phyloP scores from a whole-genome alignment of 2,113 vertebrate genomes.

The Brachypodius melanocephalos region DNA sequence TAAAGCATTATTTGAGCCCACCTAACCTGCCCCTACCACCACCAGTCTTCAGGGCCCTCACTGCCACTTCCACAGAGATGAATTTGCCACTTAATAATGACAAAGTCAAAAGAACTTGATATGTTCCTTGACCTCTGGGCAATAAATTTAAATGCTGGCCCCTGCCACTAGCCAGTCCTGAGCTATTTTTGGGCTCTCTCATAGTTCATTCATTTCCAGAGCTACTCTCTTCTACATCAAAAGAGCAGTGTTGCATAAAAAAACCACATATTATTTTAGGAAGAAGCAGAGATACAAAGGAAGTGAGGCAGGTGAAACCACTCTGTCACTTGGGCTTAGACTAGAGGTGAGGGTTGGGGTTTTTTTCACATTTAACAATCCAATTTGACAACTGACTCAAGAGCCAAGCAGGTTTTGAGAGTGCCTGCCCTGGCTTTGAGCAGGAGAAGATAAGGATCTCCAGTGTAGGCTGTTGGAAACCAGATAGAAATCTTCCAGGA shows the following conservation, averaged over 20 bases:
- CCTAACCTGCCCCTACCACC: neutral
- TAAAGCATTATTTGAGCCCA: neutral
- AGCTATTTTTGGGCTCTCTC: neutral
- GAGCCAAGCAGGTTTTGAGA: neutral
- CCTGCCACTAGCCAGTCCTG: rapidly evolving
- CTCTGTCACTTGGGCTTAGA: neutral
- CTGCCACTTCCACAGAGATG: neutral
- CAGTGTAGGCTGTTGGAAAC: neutral
- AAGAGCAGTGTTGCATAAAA: neutral
- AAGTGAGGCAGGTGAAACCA: neutral
- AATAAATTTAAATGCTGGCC: neutral
- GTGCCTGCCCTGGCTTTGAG: neutral
- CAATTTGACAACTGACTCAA: rapidly evolving
- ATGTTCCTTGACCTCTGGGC: neutral
- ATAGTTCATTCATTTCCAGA: neutral
- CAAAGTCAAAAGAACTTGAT: neutral
- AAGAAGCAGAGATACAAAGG: neutral
- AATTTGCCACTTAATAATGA: neutral
- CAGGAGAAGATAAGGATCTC: neutral
- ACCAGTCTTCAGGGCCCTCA: neutral
- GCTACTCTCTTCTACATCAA: neutral
- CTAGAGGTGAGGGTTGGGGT: neutral
- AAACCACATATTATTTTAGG: neutral
- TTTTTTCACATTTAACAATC: neutral
- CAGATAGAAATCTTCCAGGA: neutral